These are phyloP conservation scores for Chaetogeoica ovagalla DNA, from an alignment of 2,888 invertebrate species.

Conservation along the genomic window DNA sequence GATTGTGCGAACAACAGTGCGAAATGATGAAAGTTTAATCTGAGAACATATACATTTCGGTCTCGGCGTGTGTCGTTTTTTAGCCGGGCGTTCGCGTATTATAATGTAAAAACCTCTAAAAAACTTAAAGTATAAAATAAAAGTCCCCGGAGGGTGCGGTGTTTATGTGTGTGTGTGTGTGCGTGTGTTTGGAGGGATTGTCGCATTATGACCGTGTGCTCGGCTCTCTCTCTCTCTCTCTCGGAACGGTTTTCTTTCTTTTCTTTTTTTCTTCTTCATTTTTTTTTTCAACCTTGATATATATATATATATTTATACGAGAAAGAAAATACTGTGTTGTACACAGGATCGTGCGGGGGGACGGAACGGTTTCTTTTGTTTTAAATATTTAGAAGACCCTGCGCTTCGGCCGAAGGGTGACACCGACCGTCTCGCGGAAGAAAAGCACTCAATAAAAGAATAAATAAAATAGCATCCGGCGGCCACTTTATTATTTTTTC, in stretches of 20 bases:
- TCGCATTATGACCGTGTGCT: constrained; percentile 49
- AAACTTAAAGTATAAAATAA: constrained; percentile 53
- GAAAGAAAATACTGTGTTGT: not conserved
- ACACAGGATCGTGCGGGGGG: not conserved
- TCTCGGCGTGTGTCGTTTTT: constrained; percentile 50
- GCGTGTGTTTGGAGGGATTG: constrained; percentile 42
- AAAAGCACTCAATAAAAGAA: constrained; percentile 53
- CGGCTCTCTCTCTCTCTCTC: no score
- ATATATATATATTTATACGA: no score
- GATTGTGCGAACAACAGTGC: constrained; percentile 40
- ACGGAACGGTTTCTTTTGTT: constrained; percentile 50
- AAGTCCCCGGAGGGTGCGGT: constrained; percentile 52
- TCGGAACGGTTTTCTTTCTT: constrained; percentile 27
- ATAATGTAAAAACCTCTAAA: constrained; percentile 53
- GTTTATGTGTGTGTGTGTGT: constrained; percentile 48
- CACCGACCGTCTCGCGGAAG: not conserved
- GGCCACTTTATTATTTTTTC: constrained; percentile 52
- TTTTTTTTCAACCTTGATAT: constrained; percentile 28
- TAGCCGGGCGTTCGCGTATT: constrained; percentile 35
- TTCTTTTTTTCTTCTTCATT: no score
- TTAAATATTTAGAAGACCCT: constrained; percentile 53
- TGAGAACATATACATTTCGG: constrained; percentile 25
- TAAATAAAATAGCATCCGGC: constrained; percentile 52
- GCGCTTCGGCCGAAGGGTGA: constrained; percentile 41
- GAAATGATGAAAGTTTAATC: constrained; percentile 50